Percentiles rank a stretch among this genome's conserved stretches.
phyloP scores from a whole-genome alignment of 2,888 invertebrate species.

The Eucera pruinosa region DNA sequence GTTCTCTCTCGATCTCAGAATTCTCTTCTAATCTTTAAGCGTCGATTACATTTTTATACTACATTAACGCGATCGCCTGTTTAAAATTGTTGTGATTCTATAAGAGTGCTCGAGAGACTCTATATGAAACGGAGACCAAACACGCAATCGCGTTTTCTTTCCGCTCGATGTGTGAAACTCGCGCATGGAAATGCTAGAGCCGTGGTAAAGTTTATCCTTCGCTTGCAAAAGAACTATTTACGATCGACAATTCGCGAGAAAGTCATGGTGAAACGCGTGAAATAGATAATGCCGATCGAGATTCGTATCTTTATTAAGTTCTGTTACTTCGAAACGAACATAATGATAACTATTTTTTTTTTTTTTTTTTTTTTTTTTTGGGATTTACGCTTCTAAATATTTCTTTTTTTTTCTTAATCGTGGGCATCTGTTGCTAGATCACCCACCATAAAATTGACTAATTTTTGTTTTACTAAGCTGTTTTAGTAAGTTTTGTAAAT shows the following conservation, averaged over 20 bases:
- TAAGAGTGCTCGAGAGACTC: neutral
- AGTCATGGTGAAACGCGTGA: slow-evolving; percentile 28
- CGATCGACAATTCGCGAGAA: slow-evolving; percentile 45
- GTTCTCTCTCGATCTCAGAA: neutral
- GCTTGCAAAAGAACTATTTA: slow-evolving; percentile 51
- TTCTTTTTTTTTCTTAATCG: too few relatives aligned
- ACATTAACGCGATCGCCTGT: too few relatives aligned
- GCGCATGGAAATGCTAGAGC: slow-evolving; percentile 61
- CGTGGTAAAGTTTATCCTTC: slow-evolving; percentile 64
- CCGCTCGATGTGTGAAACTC: slow-evolving; percentile 34
- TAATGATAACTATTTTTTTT: too few relatives aligned
- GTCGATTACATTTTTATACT: slow-evolving; percentile 40
- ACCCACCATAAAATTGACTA: too few relatives aligned
- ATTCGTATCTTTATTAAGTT: slow-evolving; percentile 4
- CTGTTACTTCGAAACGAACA: neutral
- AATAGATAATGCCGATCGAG: slow-evolving; percentile 31
- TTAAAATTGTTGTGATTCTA: too few relatives aligned
- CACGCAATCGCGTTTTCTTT: slow-evolving; percentile 56
- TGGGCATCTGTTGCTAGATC: too few relatives aligned
- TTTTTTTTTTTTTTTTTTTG: neutral
- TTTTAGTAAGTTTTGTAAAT: too few relatives aligned
- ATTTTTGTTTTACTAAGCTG: too few relatives aligned
- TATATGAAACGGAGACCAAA: slow-evolving; percentile 32
- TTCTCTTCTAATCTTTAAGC: slow-evolving; percentile 3
- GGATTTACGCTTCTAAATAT: too few relatives aligned